Conservation (phyloP, 1,140 invertebrate species). For the Eubasilissa regina region DNA sequence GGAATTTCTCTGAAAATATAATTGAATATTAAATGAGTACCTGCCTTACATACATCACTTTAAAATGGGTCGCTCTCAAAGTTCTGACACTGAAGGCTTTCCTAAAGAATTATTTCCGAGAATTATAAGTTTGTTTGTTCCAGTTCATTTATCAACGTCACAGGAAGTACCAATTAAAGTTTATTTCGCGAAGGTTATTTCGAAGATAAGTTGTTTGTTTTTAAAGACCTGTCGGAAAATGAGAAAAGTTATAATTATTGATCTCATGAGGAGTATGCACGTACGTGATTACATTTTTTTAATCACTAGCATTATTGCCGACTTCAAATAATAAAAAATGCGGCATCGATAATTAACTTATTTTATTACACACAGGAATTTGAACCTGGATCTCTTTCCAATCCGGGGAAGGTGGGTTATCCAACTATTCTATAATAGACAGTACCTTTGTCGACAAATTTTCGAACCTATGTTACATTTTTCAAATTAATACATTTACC, state of each 20-base stretch:
- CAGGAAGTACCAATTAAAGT: constrained; percentile 33
- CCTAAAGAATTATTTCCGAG: constrained; percentile 9
- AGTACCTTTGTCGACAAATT: too few relatives aligned
- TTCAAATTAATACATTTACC: too few relatives aligned
- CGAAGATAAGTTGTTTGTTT: constrained; percentile 33
- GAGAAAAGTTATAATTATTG: constrained; percentile 37
- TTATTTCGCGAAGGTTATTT: constrained; percentile 32
- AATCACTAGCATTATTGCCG: too few relatives aligned
- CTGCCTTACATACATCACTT: not conserved
- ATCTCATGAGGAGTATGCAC: not conserved
- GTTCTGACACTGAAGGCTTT: constrained; percentile 26
- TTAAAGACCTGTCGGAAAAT: constrained; percentile 24
- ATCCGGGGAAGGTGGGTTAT: too few relatives aligned
- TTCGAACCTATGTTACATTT: too few relatives aligned
- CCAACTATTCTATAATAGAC: too few relatives aligned
- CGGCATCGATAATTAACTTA: too few relatives aligned
- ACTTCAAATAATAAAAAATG: too few relatives aligned
- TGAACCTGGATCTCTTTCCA: too few relatives aligned
- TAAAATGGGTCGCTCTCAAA: constrained; percentile 6
- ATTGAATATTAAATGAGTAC: not conserved
- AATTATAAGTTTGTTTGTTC: constrained; percentile 24
- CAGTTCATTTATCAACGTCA: constrained; percentile 37
- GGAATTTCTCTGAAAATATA: not conserved
- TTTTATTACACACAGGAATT: too few relatives aligned
- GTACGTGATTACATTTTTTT: not conserved